Base-by-base conservation (phyloP, 2,113 vertebrate genomes). In the Tragelaphus scriptus region DNA sequence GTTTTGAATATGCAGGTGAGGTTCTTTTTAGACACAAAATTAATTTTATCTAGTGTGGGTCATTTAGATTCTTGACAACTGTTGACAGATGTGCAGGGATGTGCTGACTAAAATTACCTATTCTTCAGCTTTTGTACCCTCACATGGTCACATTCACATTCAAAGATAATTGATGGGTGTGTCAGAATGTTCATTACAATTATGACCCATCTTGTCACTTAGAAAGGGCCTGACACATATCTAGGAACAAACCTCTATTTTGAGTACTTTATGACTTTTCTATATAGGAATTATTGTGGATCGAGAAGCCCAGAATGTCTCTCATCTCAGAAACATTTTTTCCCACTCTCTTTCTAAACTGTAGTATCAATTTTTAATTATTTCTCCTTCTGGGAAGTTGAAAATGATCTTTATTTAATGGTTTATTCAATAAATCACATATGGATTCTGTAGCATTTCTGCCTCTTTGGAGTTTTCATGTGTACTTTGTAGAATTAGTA, bases 181-280 rank as follows among this genome's bases (percentile, higher is more conserved):
- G n/a, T 49, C 84, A 96, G 44, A 56, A 32, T 89, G 47, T 59
- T 96, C 90, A 94, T 89, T 97, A 96, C 91, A 97, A 94, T 85
- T 86, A 86, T 88, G 58, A 58, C 82, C 68, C 32, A 36, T 89
- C 44, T 92, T 93, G 30, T 90, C 56, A 90, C 44, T 90, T 85
- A 90, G 92, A 28, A 93, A 94, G 61, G 65, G 19, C n/a, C 87
- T 97, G 85, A 96, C 93, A 88, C 32, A 88, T 86, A 96, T 68
- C 53, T 21, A 61, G 86, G 53, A 87, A 79, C 12, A 97, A 95
- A 91, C 71, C 1, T 95, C 63, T 96, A 81, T 90, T 97, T 98
- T 94, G 3, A 81, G 63, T 9, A 53, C 12, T 86, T 79, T 81
- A 51, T 84, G 49, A 87, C 25, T 85, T 92, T 58, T 81, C 56